A percentile compares a stretch with the other conserved stretches of the same genome.
Evolutionary conservation across 2,888 invertebrate genomes (phyloP).

Genomic region (Gonocerus acuteangulatus): DNA sequence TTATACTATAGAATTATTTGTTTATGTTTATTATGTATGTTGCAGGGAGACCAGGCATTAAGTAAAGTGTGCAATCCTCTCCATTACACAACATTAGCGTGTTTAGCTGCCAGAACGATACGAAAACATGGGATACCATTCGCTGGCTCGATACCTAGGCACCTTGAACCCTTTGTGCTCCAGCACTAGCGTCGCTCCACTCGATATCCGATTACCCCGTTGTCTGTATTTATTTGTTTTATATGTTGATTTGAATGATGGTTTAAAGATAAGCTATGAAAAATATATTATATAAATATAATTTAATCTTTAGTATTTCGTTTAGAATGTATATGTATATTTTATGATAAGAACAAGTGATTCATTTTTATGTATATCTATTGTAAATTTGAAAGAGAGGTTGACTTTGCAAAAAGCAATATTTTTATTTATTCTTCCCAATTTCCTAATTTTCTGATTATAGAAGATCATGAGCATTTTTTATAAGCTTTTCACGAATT

Average conservation of each 20-base stretch:
- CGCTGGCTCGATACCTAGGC: slow-evolving; percentile 33
- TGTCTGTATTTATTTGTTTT: slow-evolving; percentile 20
- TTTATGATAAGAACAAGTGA: slow-evolving; percentile 19
- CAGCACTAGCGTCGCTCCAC: slow-evolving; percentile 30
- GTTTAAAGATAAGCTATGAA: slow-evolving; percentile 1
- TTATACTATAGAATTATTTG: too few relatives aligned
- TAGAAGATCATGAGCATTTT: background rate
- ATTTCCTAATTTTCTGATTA: background rate
- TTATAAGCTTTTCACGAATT: too few relatives aligned
- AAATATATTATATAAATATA: slow-evolving; percentile 18
- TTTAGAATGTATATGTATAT: slow-evolving; percentile 24
- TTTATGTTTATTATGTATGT: too few relatives aligned
- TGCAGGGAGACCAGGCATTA: slow-evolving; percentile 44
- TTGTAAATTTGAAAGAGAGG: slow-evolving; percentile 19
- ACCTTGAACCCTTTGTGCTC: slow-evolving; percentile 34
- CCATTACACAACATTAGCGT: slow-evolving; percentile 71
- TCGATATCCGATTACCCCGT: background rate
- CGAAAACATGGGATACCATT: slow-evolving; percentile 43
- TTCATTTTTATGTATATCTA: slow-evolving; percentile 24
- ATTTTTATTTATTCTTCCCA: slow-evolving; percentile 6
- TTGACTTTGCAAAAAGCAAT: slow-evolving; percentile 7
- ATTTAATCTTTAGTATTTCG: slow-evolving; percentile 20
- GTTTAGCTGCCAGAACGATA: slow-evolving; percentile 76
- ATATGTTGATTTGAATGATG: slow-evolving; percentile 20
- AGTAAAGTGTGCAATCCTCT: slow-evolving; percentile 60